Base-by-base conservation (phyloP, 1,140 invertebrate genomes). In the Mizuhopecten yessoensis region DNA sequence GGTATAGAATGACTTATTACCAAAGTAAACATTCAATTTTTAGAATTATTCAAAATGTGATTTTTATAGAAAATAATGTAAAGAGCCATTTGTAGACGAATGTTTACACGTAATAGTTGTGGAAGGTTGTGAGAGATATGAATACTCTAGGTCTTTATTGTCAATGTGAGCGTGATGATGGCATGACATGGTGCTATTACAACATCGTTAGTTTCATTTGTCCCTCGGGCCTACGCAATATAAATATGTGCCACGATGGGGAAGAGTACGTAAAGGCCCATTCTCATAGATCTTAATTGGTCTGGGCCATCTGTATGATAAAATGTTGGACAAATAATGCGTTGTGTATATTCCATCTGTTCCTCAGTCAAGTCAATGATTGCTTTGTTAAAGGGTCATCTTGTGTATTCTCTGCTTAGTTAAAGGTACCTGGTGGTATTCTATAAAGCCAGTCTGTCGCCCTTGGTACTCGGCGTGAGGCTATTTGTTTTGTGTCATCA, bases 241-340 rank as follows among this genome's bases (percentile, higher is more conserved):
- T 75, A 75, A 75, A 75, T 75, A 75, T 75, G 57, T 75, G 57
- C n/a, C 17, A 29, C 5, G 23, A 75, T n/a, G 17, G 0, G n/a
- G n/a, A n/a, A 29, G 57, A 29, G 57, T 75, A 75, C 23, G 57
- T 75, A 75, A 75, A 29, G n/a, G 57, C n/a, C 57, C n/a, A 75
- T 75, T 75, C 57, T 75, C 57, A 75, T n/a, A 29, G 23, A 75
- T 29, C 23, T 29, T 75, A 75, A 75, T 75, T 75, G 57, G 57
- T 75, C 57, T 75, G 57, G 57, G 57, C 23, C 57, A 75, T n/a
- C 57, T n/a, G 9, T 75, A 17, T 75, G n/a, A 75, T 75, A 75
- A 75, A 75, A 75, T 75, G 57, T 75, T 75, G 57, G 23, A 75
- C 57, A 75, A 29, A 75, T 75, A 75, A 5, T 29, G 15, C 29